Evolutionary conservation across 2,888 invertebrate genomes (phyloP).

Genomic region (Stenodema calcarata): DNA sequence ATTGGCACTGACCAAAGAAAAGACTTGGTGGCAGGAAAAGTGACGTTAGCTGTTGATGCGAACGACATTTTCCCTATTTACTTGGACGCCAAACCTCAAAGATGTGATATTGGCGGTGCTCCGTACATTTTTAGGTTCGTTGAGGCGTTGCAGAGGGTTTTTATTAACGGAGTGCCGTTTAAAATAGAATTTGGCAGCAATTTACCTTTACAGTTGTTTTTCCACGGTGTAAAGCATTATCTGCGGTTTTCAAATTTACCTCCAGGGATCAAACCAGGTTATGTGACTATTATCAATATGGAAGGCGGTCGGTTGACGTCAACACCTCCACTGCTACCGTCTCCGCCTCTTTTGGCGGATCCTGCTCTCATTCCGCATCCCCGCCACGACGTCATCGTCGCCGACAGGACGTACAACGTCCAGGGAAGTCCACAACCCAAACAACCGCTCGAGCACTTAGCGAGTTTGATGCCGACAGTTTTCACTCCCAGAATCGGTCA

Average conservation of each 20-base stretch:
- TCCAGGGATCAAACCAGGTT: conserved; percentile 74
- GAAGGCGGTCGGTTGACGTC: conserved; percentile 65
- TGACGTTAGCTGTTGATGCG: conserved; percentile 83
- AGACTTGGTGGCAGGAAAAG: conserved; percentile 84
- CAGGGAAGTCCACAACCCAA: neutral
- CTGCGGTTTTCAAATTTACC: conserved; percentile 81
- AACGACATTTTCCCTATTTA: conserved; percentile 80
- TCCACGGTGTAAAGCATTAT: conserved; percentile 79
- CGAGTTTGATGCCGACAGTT: conserved; percentile 71
- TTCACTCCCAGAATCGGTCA: conserved; percentile 65
- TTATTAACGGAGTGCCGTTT: conserved; percentile 80
- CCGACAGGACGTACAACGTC: neutral
- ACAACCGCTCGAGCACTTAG: conserved; percentile 67
- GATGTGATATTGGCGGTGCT: conserved; percentile 71
- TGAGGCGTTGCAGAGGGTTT: conserved; percentile 76
- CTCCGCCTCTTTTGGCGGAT: conserved; percentile 30
- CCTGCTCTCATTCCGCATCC: neutral
- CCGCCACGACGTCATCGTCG: neutral
- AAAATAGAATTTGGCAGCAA: conserved; percentile 82
- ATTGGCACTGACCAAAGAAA: conserved; percentile 79
- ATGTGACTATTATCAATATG: conserved; percentile 75
- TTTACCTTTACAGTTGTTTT: conserved; percentile 76
- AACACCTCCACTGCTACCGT: conserved; percentile 45
- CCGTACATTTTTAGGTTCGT: conserved; percentile 80
- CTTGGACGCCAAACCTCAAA: conserved; percentile 83